These are phyloP conservation scores for Acrocephalus scirpaceus DNA, from an alignment of 2,797 vertebrate genomes.

Conservation along the genomic window DNA sequence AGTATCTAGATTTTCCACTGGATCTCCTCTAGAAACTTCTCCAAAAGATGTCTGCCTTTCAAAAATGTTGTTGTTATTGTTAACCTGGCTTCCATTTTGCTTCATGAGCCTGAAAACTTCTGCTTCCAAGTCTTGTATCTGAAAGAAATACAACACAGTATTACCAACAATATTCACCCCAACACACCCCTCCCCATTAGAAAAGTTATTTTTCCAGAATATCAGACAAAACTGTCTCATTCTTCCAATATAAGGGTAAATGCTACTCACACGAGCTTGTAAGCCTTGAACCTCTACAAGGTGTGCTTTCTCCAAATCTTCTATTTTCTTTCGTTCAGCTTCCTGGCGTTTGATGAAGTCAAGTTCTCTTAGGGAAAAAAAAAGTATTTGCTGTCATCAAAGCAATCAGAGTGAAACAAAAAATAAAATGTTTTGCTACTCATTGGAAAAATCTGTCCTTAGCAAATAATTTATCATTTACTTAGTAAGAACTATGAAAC, in stretches of 20 bases:
- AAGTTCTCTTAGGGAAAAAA: constrained; percentile 85
- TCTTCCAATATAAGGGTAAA: neutral
- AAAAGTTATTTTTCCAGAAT: neutral
- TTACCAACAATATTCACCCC: neutral
- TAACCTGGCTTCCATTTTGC: constrained; percentile 94
- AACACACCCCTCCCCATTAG: neutral
- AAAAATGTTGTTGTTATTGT: constrained; percentile 95
- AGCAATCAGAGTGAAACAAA: neutral
- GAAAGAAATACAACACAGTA: neutral
- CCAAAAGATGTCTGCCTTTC: constrained; percentile 77
- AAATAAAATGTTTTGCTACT: neutral
- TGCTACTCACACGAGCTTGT: constrained; percentile 87
- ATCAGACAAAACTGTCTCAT: neutral
- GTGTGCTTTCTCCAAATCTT: constrained; percentile 93
- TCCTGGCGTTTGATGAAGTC: constrained; percentile 97
- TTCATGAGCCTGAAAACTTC: constrained; percentile 95
- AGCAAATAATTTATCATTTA: neutral
- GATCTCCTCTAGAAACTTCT: constrained; percentile 73
- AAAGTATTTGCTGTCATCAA: constrained; percentile 41
- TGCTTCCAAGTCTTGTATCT: constrained; percentile 92
- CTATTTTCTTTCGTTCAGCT: constrained; percentile 90
- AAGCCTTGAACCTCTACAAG: constrained; percentile 92
- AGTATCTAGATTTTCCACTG: constrained; percentile 74
- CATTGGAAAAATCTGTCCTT: neutral
- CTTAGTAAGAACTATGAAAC: neutral